Base-by-base conservation (phyloP, 2,888 invertebrate species). In the Tridacna crocea region DNA sequence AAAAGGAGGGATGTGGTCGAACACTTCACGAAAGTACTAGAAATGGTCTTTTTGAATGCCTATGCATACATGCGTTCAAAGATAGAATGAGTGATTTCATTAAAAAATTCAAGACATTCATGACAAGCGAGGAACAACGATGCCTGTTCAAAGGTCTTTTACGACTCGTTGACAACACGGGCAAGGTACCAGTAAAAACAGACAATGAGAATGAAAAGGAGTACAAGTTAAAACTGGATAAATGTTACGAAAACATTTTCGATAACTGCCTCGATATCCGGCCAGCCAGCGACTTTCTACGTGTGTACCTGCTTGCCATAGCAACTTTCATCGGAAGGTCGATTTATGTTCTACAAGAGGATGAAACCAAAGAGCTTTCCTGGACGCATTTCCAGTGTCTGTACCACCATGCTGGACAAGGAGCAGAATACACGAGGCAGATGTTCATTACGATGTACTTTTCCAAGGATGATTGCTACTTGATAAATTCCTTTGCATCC, bases 121-220 rank as follows among this genome's bases (percentile, higher is more conserved):
- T 58, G 55, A 10, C 48, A 55, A n/a, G 24, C 24, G 12, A 36
- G 15, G 68, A 68, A 46, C 12, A 46, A 22, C 12, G 4, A n/a
- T 15, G 12, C 10, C 47, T 68, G 10, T 68, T 68, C n/a, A 68
- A 68, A 68, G 47, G 47, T n/a, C 19, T 68, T 68, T n/a, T 68
- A 8, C 68, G 12, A 47, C 6, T 68, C 11, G 17, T 68, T 15
- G 68, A 68, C 47, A 68, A 68, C 47, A 46, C 68, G 19, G 68
- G 68, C 10, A 68, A 68, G 6, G 68, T 68, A 19, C 68, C 68
- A 46, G n/a, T 36, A 10, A 36, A 46, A 68, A 11, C 15, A 17
- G 68, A 46, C 15, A 22, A 68, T 13, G 47, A 36, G 22, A 68
- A 11, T 12, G 68, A 46, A 11, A 12, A 22, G 8, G 68, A 8